A percentile compares a stretch with the other conserved stretches of the same genome.
Conservation (phyloP, 2,888 invertebrate species). For the Siphlonurus alternatus region DNA sequence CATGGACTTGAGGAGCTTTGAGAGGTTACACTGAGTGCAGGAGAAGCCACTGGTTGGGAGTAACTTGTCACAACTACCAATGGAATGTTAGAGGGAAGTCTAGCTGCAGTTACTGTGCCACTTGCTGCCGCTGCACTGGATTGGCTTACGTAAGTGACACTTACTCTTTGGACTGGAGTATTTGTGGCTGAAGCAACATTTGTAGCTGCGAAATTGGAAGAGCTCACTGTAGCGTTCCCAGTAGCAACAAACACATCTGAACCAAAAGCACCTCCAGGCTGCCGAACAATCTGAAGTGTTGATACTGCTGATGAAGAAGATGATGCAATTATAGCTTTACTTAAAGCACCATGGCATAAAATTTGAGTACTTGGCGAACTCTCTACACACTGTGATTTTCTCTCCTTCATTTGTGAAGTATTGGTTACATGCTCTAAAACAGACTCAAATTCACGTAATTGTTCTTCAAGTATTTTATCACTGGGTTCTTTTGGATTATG, state of each 20-base stretch:
- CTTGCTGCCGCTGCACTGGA: neutral
- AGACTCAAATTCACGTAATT: slow-evolving; percentile 61
- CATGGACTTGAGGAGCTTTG: slow-evolving; percentile 40
- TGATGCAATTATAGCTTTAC: neutral
- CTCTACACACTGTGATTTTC: slow-evolving; percentile 23
- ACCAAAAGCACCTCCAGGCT: neutral
- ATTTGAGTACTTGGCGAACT: neutral
- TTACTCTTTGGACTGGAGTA: slow-evolving; percentile 16
- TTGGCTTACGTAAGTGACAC: slow-evolving; percentile 12
- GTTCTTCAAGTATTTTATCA: slow-evolving; percentile 29
- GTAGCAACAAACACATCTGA: neutral
- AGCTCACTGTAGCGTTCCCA: neutral
- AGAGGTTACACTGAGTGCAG: slow-evolving; percentile 36
- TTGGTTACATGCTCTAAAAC: slow-evolving; percentile 53
- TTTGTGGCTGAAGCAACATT: too few species aligned
- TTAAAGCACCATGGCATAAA: too few species aligned
- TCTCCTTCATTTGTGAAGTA: slow-evolving; percentile 36
- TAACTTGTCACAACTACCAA: slow-evolving; percentile 41
- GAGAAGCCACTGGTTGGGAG: slow-evolving; percentile 34
- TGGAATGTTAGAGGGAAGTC: slow-evolving; percentile 20
- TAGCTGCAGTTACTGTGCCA: slow-evolving; percentile 4
- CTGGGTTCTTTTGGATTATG: neutral
- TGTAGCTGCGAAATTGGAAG: too few species aligned
- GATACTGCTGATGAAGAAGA: neutral
- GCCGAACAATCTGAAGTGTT: neutral